These are phyloP conservation scores for Anarrhichthys ocellatus DNA, from an alignment of 2,113 vertebrate genomes.

Conservation along the genomic window DNA sequence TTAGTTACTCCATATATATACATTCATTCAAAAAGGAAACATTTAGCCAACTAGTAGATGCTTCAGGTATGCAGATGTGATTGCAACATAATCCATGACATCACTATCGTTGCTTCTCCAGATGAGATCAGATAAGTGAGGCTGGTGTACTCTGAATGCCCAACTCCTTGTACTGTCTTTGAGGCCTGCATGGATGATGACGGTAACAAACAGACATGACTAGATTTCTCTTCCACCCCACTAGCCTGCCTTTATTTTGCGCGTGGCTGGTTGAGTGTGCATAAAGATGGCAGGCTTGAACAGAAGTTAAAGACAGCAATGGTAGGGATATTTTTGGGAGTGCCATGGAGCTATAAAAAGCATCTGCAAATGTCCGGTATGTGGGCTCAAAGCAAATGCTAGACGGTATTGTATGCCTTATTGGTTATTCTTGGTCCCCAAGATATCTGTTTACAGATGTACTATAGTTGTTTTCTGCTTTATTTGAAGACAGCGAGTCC, in stretches of 20 bases:
- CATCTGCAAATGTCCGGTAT: conserved; percentile 42
- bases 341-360: conserved; percentile 50
- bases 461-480: conserved; percentile 15
- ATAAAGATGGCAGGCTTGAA: conserved; percentile 39
- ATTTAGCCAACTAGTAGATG: not conserved
- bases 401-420: conserved; percentile 13
- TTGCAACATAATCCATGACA: not conserved
- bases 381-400: conserved; percentile 49
- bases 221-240: not conserved
- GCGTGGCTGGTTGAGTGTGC: conserved; percentile 12
- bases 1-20: not conserved
- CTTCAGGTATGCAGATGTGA: not conserved
- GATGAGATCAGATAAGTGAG: not conserved
- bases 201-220: conserved; percentile 21
- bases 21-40: not conserved
- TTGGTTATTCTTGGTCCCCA: conserved; percentile 43
- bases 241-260: conserved; percentile 7
- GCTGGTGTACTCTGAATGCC: not conserved
- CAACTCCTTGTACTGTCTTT: not conserved
- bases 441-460: conserved; percentile 35
- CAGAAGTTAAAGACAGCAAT: conserved; percentile 42
- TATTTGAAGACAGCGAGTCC: not conserved
- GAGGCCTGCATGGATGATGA: not conserved
- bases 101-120: not conserved
- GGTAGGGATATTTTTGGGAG: conserved; percentile 55